Evolutionary conservation across 2,113 vertebrate genomes (phyloP).

Genomic region (Pelvicachromis taeniatus): DNA sequence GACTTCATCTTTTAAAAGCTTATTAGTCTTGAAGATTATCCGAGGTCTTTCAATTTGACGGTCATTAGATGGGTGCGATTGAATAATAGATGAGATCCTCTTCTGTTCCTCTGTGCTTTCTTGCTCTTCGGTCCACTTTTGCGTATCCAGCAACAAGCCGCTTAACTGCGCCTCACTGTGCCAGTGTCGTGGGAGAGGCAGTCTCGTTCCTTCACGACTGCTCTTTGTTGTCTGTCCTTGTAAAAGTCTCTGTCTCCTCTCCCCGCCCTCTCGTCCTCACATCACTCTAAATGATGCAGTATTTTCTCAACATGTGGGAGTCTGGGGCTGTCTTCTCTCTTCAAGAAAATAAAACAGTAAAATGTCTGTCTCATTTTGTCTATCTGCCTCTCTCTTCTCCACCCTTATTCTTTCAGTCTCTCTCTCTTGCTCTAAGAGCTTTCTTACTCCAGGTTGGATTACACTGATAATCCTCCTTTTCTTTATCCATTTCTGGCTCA

Average conservation of each 20-base stretch:
- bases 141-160: constrained; percentile 2
- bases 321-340: constrained; percentile 24
- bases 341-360: constrained; percentile 51
- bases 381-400: constrained; percentile 11
- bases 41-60: constrained; percentile 50
- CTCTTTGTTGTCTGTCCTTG: constrained; percentile 41
- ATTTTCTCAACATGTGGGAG: constrained; percentile 36
- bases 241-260: constrained; percentile 20
- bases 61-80: constrained; percentile 40
- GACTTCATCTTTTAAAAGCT: constrained; percentile 52
- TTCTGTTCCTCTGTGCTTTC: constrained; percentile 17
- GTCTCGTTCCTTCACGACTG: neutral
- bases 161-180: neutral
- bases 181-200: neutral
- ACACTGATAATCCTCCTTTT: neutral
- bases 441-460: constrained; percentile 7
- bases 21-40: constrained; percentile 47
- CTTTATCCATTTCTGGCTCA: neutral
- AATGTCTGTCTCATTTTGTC: constrained; percentile 39
- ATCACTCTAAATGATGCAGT: constrained; percentile 41
- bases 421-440: neutral
- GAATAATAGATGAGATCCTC: constrained; percentile 58
- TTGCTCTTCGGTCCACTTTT: constrained; percentile 19
- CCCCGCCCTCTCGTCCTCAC: neutral
- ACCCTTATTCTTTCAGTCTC: constrained; percentile 7